Evolutionary conservation across 2,113 vertebrate species (phyloP), one percentile per base, ranked within the genome.

Genomic region (Orthonyx spaldingii): DNA sequence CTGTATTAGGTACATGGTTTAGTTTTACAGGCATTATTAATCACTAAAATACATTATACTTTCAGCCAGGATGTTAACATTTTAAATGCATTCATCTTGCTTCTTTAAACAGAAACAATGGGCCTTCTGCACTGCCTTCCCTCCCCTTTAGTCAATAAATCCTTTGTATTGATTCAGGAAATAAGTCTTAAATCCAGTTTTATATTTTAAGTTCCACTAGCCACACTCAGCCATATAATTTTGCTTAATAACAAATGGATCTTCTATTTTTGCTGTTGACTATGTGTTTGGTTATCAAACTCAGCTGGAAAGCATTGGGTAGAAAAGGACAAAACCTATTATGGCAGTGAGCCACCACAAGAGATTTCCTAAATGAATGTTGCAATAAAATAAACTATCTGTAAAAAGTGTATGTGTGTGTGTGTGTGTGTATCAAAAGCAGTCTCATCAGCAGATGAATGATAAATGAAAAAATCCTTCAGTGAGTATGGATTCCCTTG

Each of bases 51-150:
- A 94, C 90, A 96, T 97, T 94, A 72, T 57, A 70, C 87, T 94
- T 95, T 92, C 91, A 93, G 61, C 77, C 87, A 64, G 63, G 94
- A 96, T 52, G 94, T 95, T 95, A 96, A 96, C 92, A 84, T 97
- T 98, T 94, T 92, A 96, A 96, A 98, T 97, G 95, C 96, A 97
- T 97, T 96, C 96, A 96, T 97, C 97, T 97, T 94, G 89, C 19
- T 35, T 92, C 97, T 97, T 98, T 95, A 96, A 95, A 96, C 79
- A 96, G 91, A 96, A 97, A 97, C 94, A 93, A 92, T 82, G 90
- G 95, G 95, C 94, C 94, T 96, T 97, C 94, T 94, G 68, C 92
- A 92, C 44, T 85, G 70, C 89, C 27, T 53, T 95, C 87, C 89
- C 96, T 97, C 91, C 91, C 91, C 61, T 71, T 72, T 47, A 92